Evolutionary conservation across 2,113 vertebrate genomes (phyloP).

Genomic region (Pelodiscus sinensis): DNA sequence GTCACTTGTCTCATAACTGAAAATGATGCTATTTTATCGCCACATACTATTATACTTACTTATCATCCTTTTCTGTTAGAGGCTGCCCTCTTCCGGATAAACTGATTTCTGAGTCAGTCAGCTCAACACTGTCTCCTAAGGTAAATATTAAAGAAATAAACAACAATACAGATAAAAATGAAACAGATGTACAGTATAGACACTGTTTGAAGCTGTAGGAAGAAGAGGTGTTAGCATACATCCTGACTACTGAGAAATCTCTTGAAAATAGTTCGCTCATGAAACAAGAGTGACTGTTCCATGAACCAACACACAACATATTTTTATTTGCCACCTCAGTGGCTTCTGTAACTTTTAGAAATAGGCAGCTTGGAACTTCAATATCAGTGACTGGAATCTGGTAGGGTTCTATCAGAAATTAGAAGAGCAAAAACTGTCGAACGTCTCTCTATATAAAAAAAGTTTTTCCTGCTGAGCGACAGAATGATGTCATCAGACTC

Average conservation of each 20-base stretch:
- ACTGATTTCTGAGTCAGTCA: neutral
- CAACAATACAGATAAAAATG: neutral
- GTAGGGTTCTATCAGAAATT: neutral
- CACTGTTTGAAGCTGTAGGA: neutral
- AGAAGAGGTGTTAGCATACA: neutral
- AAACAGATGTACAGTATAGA: neutral
- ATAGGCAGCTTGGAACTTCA: neutral
- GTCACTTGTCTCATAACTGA: fast-evolving
- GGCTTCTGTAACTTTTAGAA: neutral
- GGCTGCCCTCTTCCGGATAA: slow-evolving; percentile 66
- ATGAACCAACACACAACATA: neutral
- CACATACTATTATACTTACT: slow-evolving; percentile 36
- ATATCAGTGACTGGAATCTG: neutral
- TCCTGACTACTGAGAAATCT: neutral
- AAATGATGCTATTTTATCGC: fast-evolving
- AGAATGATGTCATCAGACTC: too few relatives aligned
- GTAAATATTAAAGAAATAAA: slow-evolving; percentile 15
- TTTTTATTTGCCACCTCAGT: neutral
- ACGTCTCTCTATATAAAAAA: neutral
- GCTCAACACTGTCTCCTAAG: slow-evolving; percentile 3
- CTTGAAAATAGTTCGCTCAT: neutral
- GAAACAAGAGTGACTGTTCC: neutral
- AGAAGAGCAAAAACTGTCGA: neutral
- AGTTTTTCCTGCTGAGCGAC: too few relatives aligned
- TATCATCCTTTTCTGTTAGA: slow-evolving; percentile 50